Evolutionary conservation across 2,888 invertebrate genomes (phyloP).

Genomic region (Loripinus fragilis): DNA sequence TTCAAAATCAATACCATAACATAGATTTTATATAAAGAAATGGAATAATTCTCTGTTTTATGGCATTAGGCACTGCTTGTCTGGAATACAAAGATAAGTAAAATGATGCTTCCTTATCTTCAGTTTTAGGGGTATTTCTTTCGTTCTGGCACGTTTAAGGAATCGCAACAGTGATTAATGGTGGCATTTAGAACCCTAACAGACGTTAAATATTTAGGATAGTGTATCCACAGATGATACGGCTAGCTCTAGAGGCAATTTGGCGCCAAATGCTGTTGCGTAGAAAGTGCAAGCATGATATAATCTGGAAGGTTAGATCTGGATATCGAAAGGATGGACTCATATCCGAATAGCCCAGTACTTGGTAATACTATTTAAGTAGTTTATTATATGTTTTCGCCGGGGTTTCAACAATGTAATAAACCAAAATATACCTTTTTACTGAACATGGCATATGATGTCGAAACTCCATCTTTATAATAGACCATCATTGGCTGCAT

Average conservation of each 20-base stretch:
- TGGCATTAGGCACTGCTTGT: too few species aligned
- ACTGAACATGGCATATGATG: too few species aligned
- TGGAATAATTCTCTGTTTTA: too few species aligned
- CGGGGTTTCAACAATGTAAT: too few species aligned
- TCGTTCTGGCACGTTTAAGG: conserved; percentile 36
- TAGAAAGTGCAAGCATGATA: neutral
- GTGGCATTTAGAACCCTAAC: conserved; percentile 33
- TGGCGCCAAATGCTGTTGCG: conserved; percentile 13
- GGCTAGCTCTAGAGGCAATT: conserved; percentile 4
- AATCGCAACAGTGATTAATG: conserved; percentile 39
- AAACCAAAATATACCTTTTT: too few species aligned
- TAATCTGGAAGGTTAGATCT: neutral
- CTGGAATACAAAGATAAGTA: neutral
- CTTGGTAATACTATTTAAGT: too few species aligned
- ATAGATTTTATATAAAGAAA: too few species aligned
- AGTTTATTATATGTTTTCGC: too few species aligned
- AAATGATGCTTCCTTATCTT: neutral
- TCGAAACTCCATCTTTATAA: too few species aligned
- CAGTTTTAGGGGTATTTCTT: conserved; percentile 10
- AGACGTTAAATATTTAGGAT: conserved; percentile 17
- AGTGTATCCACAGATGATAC: conserved; percentile 11
- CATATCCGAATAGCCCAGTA: too few species aligned
- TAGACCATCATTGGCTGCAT: too few species aligned
- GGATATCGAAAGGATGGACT: neutral
- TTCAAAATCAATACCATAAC: too few species aligned